These are phyloP conservation scores for Presbytis comata DNA, from an alignment of 2,797 vertebrate species.

Conservation along the genomic window DNA sequence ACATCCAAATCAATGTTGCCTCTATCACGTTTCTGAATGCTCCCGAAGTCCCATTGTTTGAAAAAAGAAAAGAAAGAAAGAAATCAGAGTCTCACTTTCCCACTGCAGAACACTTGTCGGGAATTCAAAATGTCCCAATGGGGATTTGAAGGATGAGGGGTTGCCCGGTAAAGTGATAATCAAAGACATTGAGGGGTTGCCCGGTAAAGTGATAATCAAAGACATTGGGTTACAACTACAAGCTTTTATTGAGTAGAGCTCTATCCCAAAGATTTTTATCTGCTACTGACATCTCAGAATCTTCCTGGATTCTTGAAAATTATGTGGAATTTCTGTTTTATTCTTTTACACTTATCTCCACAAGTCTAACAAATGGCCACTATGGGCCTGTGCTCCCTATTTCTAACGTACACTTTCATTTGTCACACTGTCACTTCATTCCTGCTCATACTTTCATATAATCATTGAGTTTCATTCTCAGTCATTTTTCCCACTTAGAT, in stretches of 20 bases:
- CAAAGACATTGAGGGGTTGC: background rate
- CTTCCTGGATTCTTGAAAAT: background rate
- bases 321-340: background rate
- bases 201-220: background rate
- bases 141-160: background rate
- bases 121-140: background rate
- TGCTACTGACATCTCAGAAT: background rate
- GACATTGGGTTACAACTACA: background rate
- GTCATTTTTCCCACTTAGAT: background rate
- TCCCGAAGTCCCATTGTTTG: background rate
- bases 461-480: background rate
- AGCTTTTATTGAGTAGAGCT: background rate
- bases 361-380: background rate
- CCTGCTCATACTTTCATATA: background rate
- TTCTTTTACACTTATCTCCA: conserved; percentile 28
- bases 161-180: background rate
- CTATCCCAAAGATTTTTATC: background rate
- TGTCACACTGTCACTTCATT: conserved; percentile 10
- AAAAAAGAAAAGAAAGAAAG: background rate
- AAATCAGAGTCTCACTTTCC: background rate
- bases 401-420: background rate
- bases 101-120: background rate
- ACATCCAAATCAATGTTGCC: background rate
- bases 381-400: background rate
- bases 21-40: conserved; percentile 12